A percentile compares a stretch with the other conserved stretches of the same genome.
phyloP scores from a whole-genome alignment of 2,113 vertebrate genomes.

The Cacatua alba region DNA sequence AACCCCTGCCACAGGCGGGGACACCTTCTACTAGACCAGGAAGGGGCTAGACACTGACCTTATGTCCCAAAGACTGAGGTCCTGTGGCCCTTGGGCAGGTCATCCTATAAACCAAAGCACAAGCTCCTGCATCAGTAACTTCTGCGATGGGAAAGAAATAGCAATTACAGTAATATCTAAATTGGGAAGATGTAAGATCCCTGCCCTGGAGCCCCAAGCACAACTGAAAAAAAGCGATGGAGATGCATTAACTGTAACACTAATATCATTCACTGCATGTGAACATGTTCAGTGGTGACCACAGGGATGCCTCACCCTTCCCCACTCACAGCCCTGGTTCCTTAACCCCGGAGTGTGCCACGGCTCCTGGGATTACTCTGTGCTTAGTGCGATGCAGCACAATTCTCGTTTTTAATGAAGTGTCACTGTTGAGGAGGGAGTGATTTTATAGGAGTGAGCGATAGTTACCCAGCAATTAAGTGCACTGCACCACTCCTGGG shows the following conservation, averaged over 20 bases:
- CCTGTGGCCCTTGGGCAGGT: neutral
- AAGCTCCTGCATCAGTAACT: neutral
- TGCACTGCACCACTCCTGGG: neutral
- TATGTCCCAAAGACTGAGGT: rapidly evolving
- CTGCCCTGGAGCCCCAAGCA: neutral
- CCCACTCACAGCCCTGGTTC: neutral
- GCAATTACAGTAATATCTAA: rapidly evolving
- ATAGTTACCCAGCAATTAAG: neutral
- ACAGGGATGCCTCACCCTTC: neutral
- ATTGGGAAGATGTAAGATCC: rapidly evolving
- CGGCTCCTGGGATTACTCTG: neutral
- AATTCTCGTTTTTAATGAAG: rapidly evolving
- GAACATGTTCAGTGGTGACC: rapidly evolving
- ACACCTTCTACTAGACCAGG: neutral
- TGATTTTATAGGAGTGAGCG: rapidly evolving
- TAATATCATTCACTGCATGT: rapidly evolving
- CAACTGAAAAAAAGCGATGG: neutral
- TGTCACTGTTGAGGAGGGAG: rapidly evolving
- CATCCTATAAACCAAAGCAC: neutral
- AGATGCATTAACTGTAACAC: neutral
- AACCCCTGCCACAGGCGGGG: neutral
- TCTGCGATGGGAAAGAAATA: neutral
- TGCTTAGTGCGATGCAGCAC: neutral
- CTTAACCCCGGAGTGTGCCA: neutral
- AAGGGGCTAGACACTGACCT: neutral